These are phyloP conservation scores for Peromyscus aztecus DNA, from an alignment of 2,797 vertebrate species.

Conservation along the genomic window DNA sequence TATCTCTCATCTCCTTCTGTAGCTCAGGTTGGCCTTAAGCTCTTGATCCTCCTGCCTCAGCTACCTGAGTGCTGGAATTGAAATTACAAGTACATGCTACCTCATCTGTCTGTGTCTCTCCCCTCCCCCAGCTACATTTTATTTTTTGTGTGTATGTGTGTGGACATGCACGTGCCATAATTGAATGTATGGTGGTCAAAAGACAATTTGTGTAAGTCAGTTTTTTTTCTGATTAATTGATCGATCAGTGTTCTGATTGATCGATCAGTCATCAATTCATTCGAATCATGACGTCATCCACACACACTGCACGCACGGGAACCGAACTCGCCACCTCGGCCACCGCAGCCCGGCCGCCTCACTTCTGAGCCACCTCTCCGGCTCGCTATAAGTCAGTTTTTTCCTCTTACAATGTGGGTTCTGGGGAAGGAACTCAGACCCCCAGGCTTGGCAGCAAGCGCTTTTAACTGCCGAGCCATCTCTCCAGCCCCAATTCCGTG, in stretches of 20 bases:
- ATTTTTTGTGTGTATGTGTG: neutral
- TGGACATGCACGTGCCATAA: neutral
- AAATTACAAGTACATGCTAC: neutral
- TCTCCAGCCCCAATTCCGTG: neutral
- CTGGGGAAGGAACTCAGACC: neutral
- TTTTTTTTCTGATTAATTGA: too few species aligned
- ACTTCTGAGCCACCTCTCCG: too few species aligned
- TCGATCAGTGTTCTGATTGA: too few species aligned
- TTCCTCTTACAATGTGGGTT: neutral
- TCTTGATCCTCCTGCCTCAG: neutral
- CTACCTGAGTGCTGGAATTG: neutral
- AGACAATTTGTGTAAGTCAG: neutral
- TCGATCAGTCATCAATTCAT: too few species aligned
- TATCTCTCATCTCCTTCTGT: neutral
- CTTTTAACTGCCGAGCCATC: neutral
- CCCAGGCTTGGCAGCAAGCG: neutral
- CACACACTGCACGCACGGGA: too few species aligned
- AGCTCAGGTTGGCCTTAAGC: neutral
- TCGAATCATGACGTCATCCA: too few species aligned
- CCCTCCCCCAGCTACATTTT: neutral
- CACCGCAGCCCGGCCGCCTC: too few species aligned
- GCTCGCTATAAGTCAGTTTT: neutral
- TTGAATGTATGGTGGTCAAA: neutral
- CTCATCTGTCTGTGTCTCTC: neutral
- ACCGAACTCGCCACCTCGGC: too few species aligned